phyloP scores from a whole-genome alignment of 2,113 vertebrate species.

The Oryctolagus cuniculus region DNA sequence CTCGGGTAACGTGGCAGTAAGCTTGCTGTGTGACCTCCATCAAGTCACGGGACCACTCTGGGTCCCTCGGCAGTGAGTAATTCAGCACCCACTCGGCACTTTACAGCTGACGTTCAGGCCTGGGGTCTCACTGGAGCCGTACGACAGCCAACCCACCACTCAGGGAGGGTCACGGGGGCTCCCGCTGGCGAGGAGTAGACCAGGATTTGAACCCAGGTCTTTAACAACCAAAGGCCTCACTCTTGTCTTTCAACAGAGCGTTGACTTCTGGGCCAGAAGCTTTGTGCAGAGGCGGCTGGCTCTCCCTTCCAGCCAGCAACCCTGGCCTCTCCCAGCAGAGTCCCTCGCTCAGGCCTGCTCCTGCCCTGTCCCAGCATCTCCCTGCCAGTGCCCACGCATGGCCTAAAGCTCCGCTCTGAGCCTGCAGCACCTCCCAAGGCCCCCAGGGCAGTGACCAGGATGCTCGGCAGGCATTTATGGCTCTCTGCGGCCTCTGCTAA shows the following conservation, averaged over 20 bases:
- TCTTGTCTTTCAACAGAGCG: background rate
- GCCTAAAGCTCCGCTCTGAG: background rate
- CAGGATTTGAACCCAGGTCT: background rate
- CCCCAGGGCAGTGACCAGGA: background rate
- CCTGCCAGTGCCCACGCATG: background rate
- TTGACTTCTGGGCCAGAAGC: background rate
- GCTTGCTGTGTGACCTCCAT: background rate
- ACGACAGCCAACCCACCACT: background rate
- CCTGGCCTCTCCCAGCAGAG: background rate
- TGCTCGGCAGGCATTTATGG: background rate
- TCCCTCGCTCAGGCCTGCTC: background rate
- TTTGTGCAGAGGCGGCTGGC: background rate
- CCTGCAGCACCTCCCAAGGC: background rate
- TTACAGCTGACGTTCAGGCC: background rate
- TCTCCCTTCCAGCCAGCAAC: background rate
- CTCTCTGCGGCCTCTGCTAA: background rate
- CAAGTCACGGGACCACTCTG: background rate
- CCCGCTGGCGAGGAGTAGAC: background rate
- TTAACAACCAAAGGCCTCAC: background rate
- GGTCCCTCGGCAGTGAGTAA: slow-evolving; percentile 3
- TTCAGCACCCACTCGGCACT: background rate
- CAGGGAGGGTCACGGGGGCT: background rate
- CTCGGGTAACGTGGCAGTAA: background rate
- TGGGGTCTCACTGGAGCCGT: too few species aligned
- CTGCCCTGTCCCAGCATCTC: background rate